Evolutionary conservation across 2,797 vertebrate genomes (phyloP).

Genomic region (Myripristis murdjan): DNA sequence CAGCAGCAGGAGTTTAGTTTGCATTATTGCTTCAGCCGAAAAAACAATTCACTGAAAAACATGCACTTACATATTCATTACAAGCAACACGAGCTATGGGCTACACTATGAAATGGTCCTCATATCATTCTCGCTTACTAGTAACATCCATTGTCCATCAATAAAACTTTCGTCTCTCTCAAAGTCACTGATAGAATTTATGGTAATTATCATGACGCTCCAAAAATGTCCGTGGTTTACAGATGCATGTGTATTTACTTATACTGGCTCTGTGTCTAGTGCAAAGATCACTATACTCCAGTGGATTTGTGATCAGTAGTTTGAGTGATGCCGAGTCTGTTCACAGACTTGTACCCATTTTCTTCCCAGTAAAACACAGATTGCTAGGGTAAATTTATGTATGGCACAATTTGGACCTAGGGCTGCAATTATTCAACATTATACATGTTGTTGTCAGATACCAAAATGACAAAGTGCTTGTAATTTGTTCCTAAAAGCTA

Average conservation of each 20-base stretch:
- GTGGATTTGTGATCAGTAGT: neutral
- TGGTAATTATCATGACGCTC: constrained; percentile 6
- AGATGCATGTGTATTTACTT: constrained; percentile 2
- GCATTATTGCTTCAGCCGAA: constrained; percentile 37
- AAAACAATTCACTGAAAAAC: constrained; percentile 49
- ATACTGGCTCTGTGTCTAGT: neutral
- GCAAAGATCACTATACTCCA: neutral
- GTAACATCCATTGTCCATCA: constrained; percentile 14
- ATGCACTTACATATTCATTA: constrained; percentile 54
- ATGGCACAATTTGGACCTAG: too few relatives aligned
- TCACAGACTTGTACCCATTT: too few relatives aligned
- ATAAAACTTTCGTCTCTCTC: too few relatives aligned
- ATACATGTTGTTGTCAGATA: too few relatives aligned
- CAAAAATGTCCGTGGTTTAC: constrained; percentile 28
- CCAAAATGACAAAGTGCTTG: too few relatives aligned
- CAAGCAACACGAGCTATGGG: constrained; percentile 33
- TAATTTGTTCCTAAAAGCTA: too few relatives aligned
- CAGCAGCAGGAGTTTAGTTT: constrained; percentile 34
- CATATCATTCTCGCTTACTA: constrained; percentile 26
- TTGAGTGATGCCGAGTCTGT: neutral
- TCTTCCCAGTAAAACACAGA: too few relatives aligned
- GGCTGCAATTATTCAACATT: too few relatives aligned
- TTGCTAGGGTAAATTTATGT: too few relatives aligned
- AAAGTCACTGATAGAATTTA: too few relatives aligned
- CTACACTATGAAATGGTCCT: constrained; percentile 18